Evolutionary conservation across 2,888 invertebrate genomes (phyloP), one percentile per base, ranked within the genome.

Genomic region (Ophion ventricosus): DNA sequence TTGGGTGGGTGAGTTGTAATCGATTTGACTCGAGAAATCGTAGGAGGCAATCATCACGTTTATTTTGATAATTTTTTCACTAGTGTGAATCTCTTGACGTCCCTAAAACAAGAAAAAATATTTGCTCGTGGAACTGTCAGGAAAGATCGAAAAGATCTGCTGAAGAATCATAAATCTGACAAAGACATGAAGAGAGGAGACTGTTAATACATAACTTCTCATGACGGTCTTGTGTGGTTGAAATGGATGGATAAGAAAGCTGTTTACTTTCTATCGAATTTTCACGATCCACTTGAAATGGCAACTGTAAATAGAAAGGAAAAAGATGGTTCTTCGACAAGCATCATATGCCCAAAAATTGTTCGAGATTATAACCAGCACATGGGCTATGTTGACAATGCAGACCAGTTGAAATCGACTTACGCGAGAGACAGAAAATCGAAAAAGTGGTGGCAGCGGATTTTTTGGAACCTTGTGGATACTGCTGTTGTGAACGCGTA

Each of bases 391-490:
- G 89, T 91, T 25, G 90, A 91, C 81, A 82, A 83, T 49, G 89
- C 90, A 77, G 90, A 91, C 79, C 89, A 89, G 83, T 81, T 85
- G 17, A 86, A 88, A 84, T 87, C 88, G 23, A 78, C 79, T 20
- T 90, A 91, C 72, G 84, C 56, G 72, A 87, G 90, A 54, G 72
- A 86, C 66, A 89, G 87, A 85, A 90, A 91, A 82, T 87, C 87
- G 72, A 88, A 88, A 61, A 90, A 91, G 87, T 91, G 90, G 90
- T 90, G 90, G 90, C 88, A 89, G 63, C 88, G 87, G 75, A 80
- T 90, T 20, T 90, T 90, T 72, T 91, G 89, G 84, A 89, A 90
- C 84, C 87, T 89, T 63, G 20, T 90, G 17, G 90, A 90, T 82
- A 86, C 87, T 49, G 74, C 89, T 54, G 81, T 90, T 43, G 83